Evolutionary conservation across 1,140 invertebrate genomes (phyloP).

Genomic region (Drosophila bipectinata): DNA sequence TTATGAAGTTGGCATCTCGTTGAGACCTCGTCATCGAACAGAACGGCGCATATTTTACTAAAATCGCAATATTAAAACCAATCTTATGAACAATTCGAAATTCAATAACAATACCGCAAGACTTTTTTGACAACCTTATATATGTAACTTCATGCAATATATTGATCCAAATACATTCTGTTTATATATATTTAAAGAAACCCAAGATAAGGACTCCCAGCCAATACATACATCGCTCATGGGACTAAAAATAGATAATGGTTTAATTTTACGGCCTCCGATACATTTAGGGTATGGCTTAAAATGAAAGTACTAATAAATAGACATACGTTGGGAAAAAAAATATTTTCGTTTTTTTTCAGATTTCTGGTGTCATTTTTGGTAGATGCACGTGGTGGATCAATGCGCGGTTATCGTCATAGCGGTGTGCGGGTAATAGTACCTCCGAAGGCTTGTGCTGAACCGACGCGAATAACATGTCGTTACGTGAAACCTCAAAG

Average conservation of each 20-base stretch:
- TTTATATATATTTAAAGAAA: constrained; percentile 7
- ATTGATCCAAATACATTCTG: background rate
- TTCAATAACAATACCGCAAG: too few relatives aligned
- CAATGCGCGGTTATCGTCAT: constrained; percentile 98
- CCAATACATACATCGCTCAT: constrained; percentile 13
- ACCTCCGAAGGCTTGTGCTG: constrained; percentile 96
- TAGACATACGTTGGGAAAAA: too few relatives aligned
- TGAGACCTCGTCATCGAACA: too few relatives aligned
- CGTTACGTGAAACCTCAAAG: constrained; percentile 94
- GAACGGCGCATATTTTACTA: too few relatives aligned
- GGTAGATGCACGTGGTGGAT: constrained; percentile 98
- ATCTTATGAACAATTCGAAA: too few relatives aligned
- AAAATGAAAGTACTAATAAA: too few relatives aligned
- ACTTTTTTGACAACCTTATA: too few relatives aligned
- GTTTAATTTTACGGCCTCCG: constrained; percentile 88
- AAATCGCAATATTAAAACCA: too few relatives aligned
- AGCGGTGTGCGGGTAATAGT: constrained; percentile 98
- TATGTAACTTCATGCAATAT: too few relatives aligned
- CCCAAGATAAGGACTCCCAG: background rate
- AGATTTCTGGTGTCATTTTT: constrained; percentile 99
- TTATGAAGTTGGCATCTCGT: too few relatives aligned
- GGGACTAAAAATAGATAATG: constrained; percentile 86
- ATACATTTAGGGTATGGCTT: constrained; percentile 90
- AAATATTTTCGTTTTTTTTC: background rate
- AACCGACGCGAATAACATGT: constrained; percentile 96